These are phyloP conservation scores for Xiphydria camelus DNA, from an alignment of 2,888 invertebrate species.

Conservation along the genomic window DNA sequence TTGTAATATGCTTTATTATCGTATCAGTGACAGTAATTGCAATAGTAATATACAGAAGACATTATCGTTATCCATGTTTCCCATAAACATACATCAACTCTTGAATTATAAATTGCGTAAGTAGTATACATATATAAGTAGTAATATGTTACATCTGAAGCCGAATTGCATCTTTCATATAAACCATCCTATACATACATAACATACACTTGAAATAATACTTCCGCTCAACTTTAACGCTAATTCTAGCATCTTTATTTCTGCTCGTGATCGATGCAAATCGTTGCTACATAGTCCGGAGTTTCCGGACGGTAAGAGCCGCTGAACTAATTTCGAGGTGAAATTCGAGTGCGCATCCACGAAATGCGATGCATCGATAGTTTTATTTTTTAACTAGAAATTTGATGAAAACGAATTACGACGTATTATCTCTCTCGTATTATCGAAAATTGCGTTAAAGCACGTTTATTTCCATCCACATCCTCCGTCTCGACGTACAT, in stretches of 20 bases:
- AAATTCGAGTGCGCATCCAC: too few species aligned
- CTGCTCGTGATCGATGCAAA: background rate
- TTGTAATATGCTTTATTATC: constrained; percentile 30
- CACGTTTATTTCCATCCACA: too few species aligned
- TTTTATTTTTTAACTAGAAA: too few species aligned
- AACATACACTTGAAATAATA: constrained; percentile 53
- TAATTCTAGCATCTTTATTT: background rate
- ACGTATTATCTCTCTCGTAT: too few species aligned
- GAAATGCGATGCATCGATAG: too few species aligned
- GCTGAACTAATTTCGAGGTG: too few species aligned
- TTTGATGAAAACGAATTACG: too few species aligned
- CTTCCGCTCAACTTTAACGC: constrained; percentile 48
- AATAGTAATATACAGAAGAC: constrained; percentile 45
- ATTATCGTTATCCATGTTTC: constrained; percentile 43
- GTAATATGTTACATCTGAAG: constrained; percentile 49
- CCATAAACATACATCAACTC: constrained; percentile 41
- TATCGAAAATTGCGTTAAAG: too few species aligned
- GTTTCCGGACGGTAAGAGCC: background rate
- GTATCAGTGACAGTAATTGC: constrained; percentile 36
- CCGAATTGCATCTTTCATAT: constrained; percentile 43
- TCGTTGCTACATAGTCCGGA: background rate
- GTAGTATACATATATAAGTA: constrained; percentile 28
- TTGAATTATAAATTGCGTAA: constrained; percentile 34
- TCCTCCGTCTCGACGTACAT: too few species aligned
- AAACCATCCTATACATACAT: constrained; percentile 49